These are phyloP conservation scores for Lamellibrachia columna DNA, from an alignment of 2,888 invertebrate genomes.

Conservation along the genomic window DNA sequence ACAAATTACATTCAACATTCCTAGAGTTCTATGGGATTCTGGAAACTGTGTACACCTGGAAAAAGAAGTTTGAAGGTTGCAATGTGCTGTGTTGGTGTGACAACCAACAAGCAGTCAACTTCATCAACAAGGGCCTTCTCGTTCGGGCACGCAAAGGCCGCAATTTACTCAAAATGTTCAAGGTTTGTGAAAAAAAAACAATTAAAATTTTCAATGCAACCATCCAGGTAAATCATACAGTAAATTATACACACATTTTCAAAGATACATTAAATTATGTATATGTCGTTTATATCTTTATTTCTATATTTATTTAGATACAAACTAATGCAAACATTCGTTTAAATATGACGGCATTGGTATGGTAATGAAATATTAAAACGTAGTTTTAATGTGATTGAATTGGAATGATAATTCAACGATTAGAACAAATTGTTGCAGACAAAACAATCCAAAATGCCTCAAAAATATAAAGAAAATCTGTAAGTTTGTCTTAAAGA, in stretches of 20 bases:
- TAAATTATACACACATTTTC: not conserved
- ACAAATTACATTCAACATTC: slow-evolving; percentile 32
- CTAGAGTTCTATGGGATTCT: slow-evolving; percentile 47
- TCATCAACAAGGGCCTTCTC: slow-evolving; percentile 41
- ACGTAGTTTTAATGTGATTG: not conserved
- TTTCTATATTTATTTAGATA: not conserved
- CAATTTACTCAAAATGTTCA: not conserved
- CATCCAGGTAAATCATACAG: not conserved
- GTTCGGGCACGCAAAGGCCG: not conserved
- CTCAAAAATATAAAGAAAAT: not conserved
- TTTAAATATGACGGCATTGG: not conserved
- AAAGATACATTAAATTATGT: no score
- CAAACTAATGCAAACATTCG: not conserved
- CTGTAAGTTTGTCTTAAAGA: not conserved
- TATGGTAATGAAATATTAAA: not conserved
- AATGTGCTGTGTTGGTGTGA: slow-evolving; percentile 45
- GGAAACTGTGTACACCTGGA: slow-evolving; percentile 49
- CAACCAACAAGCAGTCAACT: slow-evolving; percentile 33
- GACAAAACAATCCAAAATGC: not conserved
- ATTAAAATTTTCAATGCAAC: not conserved
- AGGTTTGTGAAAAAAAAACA: not conserved
- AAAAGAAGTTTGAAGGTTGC: slow-evolving; percentile 46
- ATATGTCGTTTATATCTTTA: not conserved
- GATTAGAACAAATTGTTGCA: not conserved
- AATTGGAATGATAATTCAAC: not conserved